phyloP scores from a whole-genome alignment of 2,888 invertebrate species.

The Macropis europaea region DNA sequence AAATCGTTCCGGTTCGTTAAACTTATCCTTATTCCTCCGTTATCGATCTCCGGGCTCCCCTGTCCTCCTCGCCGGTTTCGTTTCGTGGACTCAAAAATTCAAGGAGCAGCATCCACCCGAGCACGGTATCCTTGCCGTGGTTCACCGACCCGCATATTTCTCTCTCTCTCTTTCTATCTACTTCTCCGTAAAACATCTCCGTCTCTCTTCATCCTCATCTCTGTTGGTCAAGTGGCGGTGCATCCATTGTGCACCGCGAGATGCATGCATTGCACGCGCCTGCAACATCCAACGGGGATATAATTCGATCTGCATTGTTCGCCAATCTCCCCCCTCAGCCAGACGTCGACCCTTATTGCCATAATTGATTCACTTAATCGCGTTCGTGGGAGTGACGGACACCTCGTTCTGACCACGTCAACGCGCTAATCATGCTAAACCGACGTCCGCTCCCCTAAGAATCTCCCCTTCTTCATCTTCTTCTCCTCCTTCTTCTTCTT shows the following conservation, averaged over 20 bases:
- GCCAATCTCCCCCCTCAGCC: conserved; percentile 58
- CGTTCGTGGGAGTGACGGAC: conserved; percentile 60
- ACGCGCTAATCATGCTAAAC: conserved; percentile 28
- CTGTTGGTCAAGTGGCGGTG: conserved; percentile 18
- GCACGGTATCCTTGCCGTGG: conserved; percentile 55
- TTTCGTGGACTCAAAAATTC: conserved; percentile 61
- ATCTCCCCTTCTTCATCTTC: not conserved
- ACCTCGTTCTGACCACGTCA: conserved; percentile 51
- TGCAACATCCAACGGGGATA: conserved; percentile 59
- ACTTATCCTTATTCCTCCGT: conserved; percentile 54
- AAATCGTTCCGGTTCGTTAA: conserved; percentile 61
- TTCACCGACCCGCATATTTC: conserved; percentile 66
- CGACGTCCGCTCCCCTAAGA: conserved; percentile 26
- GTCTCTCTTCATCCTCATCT: not conserved
- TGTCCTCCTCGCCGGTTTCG: not conserved
- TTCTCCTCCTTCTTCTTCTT: not conserved
- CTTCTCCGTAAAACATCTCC: not conserved
- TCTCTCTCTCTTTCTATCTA: not conserved
- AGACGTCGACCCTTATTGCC: conserved; percentile 67
- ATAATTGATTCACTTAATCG: conserved; percentile 74
- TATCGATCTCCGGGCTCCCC: conserved; percentile 47
- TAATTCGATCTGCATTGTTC: conserved; percentile 74
- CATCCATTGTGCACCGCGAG: conserved; percentile 50
- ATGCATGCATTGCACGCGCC: conserved; percentile 45
- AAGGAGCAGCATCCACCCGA: conserved; percentile 50